These are phyloP conservation scores for Apodemus speciosus DNA, from an alignment of 2,113 vertebrate species.

Conservation along the genomic window DNA sequence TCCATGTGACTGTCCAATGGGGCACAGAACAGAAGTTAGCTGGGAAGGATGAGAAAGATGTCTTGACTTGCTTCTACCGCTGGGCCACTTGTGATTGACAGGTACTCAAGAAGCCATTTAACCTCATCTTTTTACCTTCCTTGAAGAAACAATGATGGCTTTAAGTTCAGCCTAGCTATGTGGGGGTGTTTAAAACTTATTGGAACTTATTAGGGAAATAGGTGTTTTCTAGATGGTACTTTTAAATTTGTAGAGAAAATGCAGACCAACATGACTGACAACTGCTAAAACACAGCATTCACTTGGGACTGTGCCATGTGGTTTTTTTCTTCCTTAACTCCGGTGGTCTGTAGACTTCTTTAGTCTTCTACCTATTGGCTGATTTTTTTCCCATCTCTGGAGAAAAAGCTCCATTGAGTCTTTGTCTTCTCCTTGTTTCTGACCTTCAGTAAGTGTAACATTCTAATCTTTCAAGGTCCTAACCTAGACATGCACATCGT, in stretches of 20 bases:
- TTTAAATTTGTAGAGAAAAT: slow-evolving; percentile 47
- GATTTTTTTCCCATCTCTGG: background rate
- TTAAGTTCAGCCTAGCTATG: background rate
- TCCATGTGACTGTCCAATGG: background rate
- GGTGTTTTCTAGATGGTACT: background rate
- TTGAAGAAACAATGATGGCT: background rate
- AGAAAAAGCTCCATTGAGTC: slow-evolving; percentile 28
- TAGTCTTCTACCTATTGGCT: slow-evolving; percentile 27
- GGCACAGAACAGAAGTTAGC: background rate
- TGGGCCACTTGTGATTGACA: background rate
- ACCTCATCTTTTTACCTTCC: background rate
- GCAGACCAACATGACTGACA: background rate
- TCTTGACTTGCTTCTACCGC: background rate
- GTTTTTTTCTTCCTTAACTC: slow-evolving; percentile 33
- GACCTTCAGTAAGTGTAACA: slow-evolving; percentile 26
- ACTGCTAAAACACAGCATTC: slow-evolving; percentile 40
- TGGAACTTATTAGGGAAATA: slow-evolving; percentile 1
- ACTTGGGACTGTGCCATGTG: background rate
- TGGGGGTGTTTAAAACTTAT: background rate
- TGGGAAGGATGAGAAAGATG: background rate
- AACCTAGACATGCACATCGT: background rate
- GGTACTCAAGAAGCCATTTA: background rate
- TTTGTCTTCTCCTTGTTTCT: slow-evolving; percentile 20
- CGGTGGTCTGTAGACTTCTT: slow-evolving; percentile 4
- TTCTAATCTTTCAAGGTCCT: too few species aligned